These are phyloP conservation scores for Sesia apiformis DNA, from an alignment of 2,888 invertebrate genomes.

Conservation along the genomic window DNA sequence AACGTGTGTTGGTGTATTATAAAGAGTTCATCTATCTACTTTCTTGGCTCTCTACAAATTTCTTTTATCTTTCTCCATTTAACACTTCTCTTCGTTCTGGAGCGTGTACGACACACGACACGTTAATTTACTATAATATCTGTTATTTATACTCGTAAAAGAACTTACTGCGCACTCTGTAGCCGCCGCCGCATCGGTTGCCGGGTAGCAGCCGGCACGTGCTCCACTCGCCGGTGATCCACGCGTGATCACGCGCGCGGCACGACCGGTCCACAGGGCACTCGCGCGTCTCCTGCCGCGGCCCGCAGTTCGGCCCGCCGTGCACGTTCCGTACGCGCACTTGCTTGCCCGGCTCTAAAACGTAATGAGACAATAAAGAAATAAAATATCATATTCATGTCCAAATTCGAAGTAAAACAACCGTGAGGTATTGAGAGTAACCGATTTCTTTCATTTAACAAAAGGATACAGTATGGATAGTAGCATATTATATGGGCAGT, in stretches of 20 bases:
- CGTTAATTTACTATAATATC: no score
- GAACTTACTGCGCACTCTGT: conserved; percentile 57
- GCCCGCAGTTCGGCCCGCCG: conserved; percentile 68
- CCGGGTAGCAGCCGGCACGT: conserved; percentile 63
- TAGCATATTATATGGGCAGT: no score
- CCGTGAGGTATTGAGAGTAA: neutral
- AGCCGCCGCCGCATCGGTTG: conserved; percentile 63
- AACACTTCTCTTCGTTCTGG: no score
- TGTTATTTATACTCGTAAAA: neutral
- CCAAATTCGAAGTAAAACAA: neutral
- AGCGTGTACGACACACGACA: no score
- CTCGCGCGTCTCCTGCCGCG: conserved; percentile 63
- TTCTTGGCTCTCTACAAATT: no score
- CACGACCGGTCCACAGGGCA: conserved; percentile 54
- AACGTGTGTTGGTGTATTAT: no score
- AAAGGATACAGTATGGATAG: no score
- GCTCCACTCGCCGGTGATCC: conserved; percentile 71
- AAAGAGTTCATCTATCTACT: no score
- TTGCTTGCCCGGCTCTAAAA: conserved; percentile 61
- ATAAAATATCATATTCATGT: neutral
- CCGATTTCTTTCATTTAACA: no score
- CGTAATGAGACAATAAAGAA: neutral
- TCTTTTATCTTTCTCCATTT: no score
- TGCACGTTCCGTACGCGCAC: conserved; percentile 66
- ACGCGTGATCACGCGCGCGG: conserved; percentile 46